Evolutionary conservation across 1,140 invertebrate genomes (phyloP).

Genomic region (Heliothis virescens): DNA sequence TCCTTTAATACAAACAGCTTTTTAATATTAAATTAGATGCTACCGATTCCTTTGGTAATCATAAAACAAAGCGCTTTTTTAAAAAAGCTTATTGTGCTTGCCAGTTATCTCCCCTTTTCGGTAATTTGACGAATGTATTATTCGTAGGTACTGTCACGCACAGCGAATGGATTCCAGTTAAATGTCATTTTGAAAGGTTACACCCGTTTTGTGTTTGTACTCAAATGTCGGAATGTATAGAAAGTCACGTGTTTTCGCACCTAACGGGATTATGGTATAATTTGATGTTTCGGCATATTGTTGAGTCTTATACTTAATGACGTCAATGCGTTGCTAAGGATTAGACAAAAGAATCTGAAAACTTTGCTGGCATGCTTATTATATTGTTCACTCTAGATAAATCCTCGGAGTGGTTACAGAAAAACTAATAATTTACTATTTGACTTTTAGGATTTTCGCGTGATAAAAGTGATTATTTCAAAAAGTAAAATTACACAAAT

Average conservation of each 20-base stretch:
- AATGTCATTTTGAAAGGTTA: constrained; percentile 43
- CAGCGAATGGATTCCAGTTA: constrained; percentile 23
- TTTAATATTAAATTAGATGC: constrained; percentile 52
- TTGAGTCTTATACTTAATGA: constrained; percentile 15
- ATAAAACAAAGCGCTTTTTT: constrained; percentile 51
- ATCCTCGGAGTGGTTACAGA: not conserved
- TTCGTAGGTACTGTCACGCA: constrained; percentile 44
- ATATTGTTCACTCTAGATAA: constrained; percentile 1
- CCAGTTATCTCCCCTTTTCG: constrained; percentile 33
- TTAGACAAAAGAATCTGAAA: constrained; percentile 1
- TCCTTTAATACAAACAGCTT: constrained; percentile 55
- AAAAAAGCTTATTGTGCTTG: constrained; percentile 35
- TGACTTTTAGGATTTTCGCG: constrained; percentile 18
- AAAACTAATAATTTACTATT: constrained; percentile 23
- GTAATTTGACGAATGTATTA: constrained; percentile 51
- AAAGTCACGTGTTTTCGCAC: constrained; percentile 8
- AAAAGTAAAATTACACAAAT: constrained; percentile 23
- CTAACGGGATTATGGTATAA: constrained; percentile 21
- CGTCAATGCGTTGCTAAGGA: constrained; percentile 7
- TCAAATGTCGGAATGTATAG: constrained; percentile 29
- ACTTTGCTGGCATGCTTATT: not conserved
- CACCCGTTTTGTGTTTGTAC: constrained; percentile 23
- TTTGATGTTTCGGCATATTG: constrained; percentile 24
- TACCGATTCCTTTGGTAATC: constrained; percentile 42
- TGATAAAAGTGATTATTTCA: constrained; percentile 27